Conservation (phyloP, 2,113 vertebrate genomes). For the Anhinga anhinga region DNA sequence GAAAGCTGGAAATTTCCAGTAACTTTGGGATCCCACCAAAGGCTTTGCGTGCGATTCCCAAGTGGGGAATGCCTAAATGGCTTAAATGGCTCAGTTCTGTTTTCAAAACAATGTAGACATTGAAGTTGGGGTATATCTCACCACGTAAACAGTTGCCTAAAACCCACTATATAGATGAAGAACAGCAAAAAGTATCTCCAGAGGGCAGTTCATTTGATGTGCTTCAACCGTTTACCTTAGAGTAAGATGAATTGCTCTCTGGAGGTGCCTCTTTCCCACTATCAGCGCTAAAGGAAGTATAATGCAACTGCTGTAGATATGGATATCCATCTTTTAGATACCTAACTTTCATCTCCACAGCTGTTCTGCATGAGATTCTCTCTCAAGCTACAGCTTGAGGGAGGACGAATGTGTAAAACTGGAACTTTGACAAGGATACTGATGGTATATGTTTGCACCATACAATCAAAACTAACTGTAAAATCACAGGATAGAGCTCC, state of each 20-base stretch:
- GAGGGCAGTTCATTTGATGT: background rate
- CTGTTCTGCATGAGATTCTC: background rate
- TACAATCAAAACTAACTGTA: background rate
- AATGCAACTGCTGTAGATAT: background rate
- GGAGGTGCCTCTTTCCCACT: background rate
- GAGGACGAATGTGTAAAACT: background rate
- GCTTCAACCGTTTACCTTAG: background rate
- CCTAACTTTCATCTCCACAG: background rate
- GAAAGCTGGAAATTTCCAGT: background rate
- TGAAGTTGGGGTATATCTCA: background rate
- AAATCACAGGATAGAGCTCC: background rate
- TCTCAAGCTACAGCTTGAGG: background rate
- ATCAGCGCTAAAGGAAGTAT: background rate
- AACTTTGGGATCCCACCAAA: background rate
- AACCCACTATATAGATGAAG: background rate
- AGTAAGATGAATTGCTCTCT: background rate
- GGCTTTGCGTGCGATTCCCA: background rate
- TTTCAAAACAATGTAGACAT: accelerated
- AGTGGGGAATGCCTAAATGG: accelerated
- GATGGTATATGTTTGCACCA: background rate
- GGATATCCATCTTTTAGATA: background rate
- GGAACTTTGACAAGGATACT: background rate
- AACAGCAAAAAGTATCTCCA: background rate
- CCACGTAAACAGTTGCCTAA: background rate
- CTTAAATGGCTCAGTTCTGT: background rate